A percentile compares a stretch with the other conserved stretches of the same genome.
phyloP scores from a whole-genome alignment of 1,140 invertebrate genomes.

The Vanessa tameamea region DNA sequence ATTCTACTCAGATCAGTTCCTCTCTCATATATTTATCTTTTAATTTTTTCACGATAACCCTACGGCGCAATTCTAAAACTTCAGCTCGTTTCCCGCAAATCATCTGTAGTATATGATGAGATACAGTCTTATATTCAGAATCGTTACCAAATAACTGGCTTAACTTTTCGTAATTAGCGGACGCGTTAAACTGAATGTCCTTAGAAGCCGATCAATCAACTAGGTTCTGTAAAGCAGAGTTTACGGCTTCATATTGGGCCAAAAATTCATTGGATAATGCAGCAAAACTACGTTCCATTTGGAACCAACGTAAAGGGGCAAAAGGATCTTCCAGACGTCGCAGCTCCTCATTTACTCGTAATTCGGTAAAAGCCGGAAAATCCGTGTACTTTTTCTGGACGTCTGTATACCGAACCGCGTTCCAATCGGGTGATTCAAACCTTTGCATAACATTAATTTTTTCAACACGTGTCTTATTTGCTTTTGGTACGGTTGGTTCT shows the following conservation, averaged over 20 bases:
- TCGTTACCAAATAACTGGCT: conserved; percentile 36
- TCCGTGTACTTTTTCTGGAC: background rate
- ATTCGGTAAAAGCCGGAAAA: background rate
- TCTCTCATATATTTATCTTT: conserved; percentile 35
- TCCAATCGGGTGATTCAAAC: background rate
- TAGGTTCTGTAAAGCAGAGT: conserved; percentile 26
- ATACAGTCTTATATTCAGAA: conserved; percentile 34
- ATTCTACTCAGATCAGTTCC: conserved; percentile 41
- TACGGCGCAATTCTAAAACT: conserved; percentile 33
- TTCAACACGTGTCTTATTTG: no score
- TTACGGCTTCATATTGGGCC: conserved; percentile 39
- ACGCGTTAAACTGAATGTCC: conserved; percentile 24
- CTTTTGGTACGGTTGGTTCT: no score
- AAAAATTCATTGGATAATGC: conserved; percentile 8
- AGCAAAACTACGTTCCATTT: background rate
- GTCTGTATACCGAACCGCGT: background rate
- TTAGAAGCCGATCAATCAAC: conserved; percentile 8
- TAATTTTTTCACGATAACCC: no score
- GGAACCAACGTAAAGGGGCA: background rate
- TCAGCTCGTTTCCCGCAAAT: conserved; percentile 44
- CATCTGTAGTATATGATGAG: conserved; percentile 45
- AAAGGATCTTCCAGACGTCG: background rate
- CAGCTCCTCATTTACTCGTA: background rate
- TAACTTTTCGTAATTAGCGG: conserved; percentile 34
- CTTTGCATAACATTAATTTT: no score